phyloP scores from a whole-genome alignment of 2,888 invertebrate species.

The Cephus sareptanus region DNA sequence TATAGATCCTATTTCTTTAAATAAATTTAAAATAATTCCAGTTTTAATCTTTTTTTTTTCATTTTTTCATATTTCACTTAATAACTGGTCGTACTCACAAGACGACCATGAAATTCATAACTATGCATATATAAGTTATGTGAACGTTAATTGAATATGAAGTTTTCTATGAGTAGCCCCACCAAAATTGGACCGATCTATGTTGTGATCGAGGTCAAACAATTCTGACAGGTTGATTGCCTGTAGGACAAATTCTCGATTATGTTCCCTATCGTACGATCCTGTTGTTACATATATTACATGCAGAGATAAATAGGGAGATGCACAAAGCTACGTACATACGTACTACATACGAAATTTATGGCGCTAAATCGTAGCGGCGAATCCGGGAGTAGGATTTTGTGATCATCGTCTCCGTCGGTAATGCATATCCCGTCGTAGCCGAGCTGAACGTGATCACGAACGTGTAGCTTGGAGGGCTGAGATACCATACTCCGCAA shows the following conservation, averaged over 20 bases:
- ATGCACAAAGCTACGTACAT: no score
- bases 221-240: not conserved
- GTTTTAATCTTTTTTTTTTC: not conserved
- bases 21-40: not conserved
- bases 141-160: not conserved
- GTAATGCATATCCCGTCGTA: no score
- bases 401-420: no score
- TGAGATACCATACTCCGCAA: no score
- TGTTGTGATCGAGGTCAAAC: not conserved
- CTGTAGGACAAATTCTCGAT: not conserved
- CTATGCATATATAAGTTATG: not conserved
- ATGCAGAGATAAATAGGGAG: not conserved
- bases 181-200: not conserved
- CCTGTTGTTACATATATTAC: not conserved
- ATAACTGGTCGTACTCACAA: not conserved
- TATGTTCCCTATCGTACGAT: not conserved
- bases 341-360: no score
- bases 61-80: not conserved
- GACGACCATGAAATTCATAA: conserved; percentile 1
- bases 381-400: no score
- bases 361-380: no score
- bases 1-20: not conserved
- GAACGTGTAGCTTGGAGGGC: no score
- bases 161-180: not conserved
- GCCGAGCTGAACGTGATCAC: no score